Evolutionary conservation across 2,113 vertebrate species (phyloP), one percentile per base, ranked within the genome.

Genomic region (Anolis sagrei): DNA sequence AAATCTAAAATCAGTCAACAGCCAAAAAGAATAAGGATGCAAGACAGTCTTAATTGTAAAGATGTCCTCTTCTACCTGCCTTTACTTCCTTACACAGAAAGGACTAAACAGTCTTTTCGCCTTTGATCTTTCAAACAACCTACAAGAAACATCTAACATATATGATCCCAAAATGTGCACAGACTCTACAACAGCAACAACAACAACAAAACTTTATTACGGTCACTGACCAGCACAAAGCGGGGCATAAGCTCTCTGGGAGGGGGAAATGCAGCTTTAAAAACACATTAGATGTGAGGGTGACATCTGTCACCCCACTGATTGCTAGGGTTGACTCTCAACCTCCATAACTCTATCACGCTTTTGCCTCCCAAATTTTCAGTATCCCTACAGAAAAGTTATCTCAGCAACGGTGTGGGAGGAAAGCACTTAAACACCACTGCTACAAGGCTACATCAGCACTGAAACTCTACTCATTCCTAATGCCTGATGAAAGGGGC

Each of bases 401-500:
- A 76, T 73, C 73, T 16, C 36, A 66, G 82, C 72, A 82, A 73
- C 81, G 61, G 69, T 27, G 29, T 36, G 64, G 72, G 73, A 76
- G 82, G 82, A 66, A 51, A 84, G 73, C 39, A 29, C 82, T 61
- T 34, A 84, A 73, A 83, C 58, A 83, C 73, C 82, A 84, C 72
- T 84, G 73, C 73, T 66, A 23, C 73, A 66, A 84, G 54, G 34
- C 73, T 76, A 29, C 70, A 27, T 75, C 58, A 76, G 82, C 62
- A 76, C 23, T 25, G 19, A 66, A 58, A 61, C 29, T 73, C 82
- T 27, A 84, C 73, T 84, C 73, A 25, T 48, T 84, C 39, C 73
- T 66, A 39, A 84, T 49, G 39, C 58, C 58, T 83, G 39, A 58
- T 6, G 44, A 51, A 81, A 69, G 29, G 61, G 72, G 58, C 32